A percentile compares a stretch with the other conserved stretches of the same genome.
Conservation (phyloP, 2,113 vertebrate genomes). For the Bagarius yarrelli region DNA sequence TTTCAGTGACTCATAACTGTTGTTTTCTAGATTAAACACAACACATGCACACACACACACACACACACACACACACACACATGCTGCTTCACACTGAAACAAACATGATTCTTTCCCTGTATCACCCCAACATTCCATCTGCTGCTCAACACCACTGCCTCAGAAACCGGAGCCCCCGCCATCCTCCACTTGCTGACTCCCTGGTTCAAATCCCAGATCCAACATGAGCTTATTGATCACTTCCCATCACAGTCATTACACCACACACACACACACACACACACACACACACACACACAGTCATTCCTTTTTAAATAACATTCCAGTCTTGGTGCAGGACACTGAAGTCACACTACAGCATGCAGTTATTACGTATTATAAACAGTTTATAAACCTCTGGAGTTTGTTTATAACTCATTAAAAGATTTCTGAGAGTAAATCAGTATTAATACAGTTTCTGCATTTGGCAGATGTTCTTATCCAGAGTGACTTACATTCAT, state of each 20-base stretch:
- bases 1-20: no score
- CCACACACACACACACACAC: neutral
- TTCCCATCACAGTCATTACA: slow-evolving; percentile 31
- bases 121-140: slow-evolving; percentile 34
- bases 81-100: slow-evolving; percentile 10
- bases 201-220: neutral
- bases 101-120: neutral
- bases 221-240: slow-evolving; percentile 36
- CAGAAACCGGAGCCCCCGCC: neutral
- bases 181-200: neutral
- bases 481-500: no score
- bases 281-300: neutral
- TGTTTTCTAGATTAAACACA: neutral
- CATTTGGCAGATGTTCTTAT: no score
- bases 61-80: no score
- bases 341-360: neutral
- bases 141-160: slow-evolving; percentile 4
- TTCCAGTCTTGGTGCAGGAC: no score
- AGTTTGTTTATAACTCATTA: neutral
- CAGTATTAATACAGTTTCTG: no score
- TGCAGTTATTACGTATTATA: neutral
- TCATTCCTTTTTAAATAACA: slow-evolving; percentile 31
- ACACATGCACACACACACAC: no score
- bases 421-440: neutral
- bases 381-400: neutral